Evolutionary conservation across 92 coral and sea anemone species (phyloP), one percentile per base, ranked within the genome.

Genomic region (Actinostola sp.): DNA sequence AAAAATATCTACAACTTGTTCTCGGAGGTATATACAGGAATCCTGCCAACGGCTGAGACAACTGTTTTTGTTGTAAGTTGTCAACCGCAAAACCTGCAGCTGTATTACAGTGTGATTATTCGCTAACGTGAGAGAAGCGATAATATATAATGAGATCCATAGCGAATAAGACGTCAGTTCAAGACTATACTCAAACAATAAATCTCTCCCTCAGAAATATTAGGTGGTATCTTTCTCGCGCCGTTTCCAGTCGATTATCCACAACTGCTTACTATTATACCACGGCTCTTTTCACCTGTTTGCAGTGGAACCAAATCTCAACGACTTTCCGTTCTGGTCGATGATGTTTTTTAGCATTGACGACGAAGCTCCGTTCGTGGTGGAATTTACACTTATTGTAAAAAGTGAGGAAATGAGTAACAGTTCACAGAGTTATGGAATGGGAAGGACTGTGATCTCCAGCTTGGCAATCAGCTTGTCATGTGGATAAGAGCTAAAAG

Each of bases 41-140:
- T 68, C 51, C 13, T 51, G 45, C 48, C 74, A 68, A 51, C 43
- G 1, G 25, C 20, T 36, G 42, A 4, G 11, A 4, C 11, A 11
- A 36, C 6, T 36, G 42, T 24, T 32, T 8, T 32, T 68, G 62
- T 50, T 68, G 59, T 31, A 49, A 27, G 57, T 32, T 51, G 15
- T 49, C 25, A 68, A 68, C 74, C 74, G 57, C 74, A 68, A 30
- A 39, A 68, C 74, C 74, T 68, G 74, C 43, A 14, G 15, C 59
- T 8, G 67, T n/a, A 21, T 25, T 43, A 20, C 60, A 53, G 15
- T 15, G 43, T 13, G 59, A 66, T 66, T 20, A 66, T 66, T 66
- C 72, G 72, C 46, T 66, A 24, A 48, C 26, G 29, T 34, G 31
- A 5, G 29, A 19, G 31, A 21, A 25, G 35, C 43, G 61, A 32